These are phyloP conservation scores for Lacanobia wlatinum DNA, from an alignment of 2,888 invertebrate genomes.

Conservation along the genomic window DNA sequence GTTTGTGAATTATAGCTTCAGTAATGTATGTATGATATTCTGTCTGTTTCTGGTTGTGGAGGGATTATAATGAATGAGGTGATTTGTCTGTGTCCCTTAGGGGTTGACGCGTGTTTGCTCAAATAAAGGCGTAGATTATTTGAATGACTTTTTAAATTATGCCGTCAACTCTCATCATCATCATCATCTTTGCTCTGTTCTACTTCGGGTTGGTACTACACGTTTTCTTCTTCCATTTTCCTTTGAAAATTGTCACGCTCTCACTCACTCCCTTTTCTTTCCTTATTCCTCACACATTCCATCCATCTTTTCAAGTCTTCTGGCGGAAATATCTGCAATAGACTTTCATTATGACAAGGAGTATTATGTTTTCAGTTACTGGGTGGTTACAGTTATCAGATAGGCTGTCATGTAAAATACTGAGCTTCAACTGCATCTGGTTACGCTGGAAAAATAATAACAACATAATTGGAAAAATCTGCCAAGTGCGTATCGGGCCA, in stretches of 20 bases:
- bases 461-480: no score
- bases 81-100: slow-evolving; percentile 20
- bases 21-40: slow-evolving; percentile 43
- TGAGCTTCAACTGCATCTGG: neutral
- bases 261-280: neutral
- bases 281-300: no score
- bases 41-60: slow-evolving; percentile 1
- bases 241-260: neutral
- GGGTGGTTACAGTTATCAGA: neutral
- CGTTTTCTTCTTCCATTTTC: neutral
- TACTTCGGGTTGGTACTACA: neutral
- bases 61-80: slow-evolving; percentile 25
- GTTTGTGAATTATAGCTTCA: slow-evolving; percentile 39
- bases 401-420: neutral
- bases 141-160: neutral
- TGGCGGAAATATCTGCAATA: neutral
- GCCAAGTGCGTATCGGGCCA: no score
- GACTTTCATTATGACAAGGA: neutral
- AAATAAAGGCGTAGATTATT: neutral
- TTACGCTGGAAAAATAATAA: no score
- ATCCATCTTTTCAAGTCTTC: neutral
- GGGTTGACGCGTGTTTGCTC: slow-evolving; percentile 11
- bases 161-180: neutral
- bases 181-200: neutral
- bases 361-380: neutral